Conservation (phyloP, 2,797 vertebrate species). For the Oryzias dopingdopingensis region DNA sequence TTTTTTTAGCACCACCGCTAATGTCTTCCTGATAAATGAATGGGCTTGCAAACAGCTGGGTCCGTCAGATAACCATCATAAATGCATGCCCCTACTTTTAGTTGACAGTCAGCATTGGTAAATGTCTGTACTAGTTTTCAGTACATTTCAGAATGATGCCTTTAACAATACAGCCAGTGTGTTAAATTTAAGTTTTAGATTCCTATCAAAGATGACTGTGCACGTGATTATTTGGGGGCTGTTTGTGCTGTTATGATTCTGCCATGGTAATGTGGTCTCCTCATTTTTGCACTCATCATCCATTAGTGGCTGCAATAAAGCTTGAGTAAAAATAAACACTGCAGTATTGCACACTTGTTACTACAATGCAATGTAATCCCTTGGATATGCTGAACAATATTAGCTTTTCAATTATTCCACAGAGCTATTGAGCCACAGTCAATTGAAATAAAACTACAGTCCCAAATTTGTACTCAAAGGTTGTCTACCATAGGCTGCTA, state of each 20-base stretch:
- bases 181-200: slow-evolving; percentile 42
- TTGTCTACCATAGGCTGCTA: slow-evolving; percentile 42
- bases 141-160: slow-evolving; percentile 38
- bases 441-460: slow-evolving; percentile 64
- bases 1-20: slow-evolving; percentile 46
- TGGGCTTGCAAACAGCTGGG: slow-evolving; percentile 56
- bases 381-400: slow-evolving; percentile 78
- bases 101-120: slow-evolving; percentile 24
- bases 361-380: slow-evolving; percentile 76
- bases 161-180: slow-evolving; percentile 28
- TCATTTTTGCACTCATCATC: slow-evolving; percentile 70
- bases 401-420: slow-evolving; percentile 80
- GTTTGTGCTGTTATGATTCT: slow-evolving; percentile 56
- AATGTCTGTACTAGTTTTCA: slow-evolving; percentile 39
- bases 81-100: slow-evolving; percentile 45
- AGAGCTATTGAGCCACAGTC: slow-evolving; percentile 70
- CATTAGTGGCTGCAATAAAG: slow-evolving; percentile 75
- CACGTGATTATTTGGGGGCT: slow-evolving; percentile 46
- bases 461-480: slow-evolving; percentile 15
- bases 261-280: slow-evolving; percentile 47
- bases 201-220: slow-evolving; percentile 52
- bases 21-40: slow-evolving; percentile 62
- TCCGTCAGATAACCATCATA: slow-evolving; percentile 47
- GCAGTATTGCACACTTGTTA: slow-evolving; percentile 74
- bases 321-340: slow-evolving; percentile 74